Conservation (phyloP, 30 jellyfish, hydroid and myxozoan species). For the Hydra vulgaris region DNA sequence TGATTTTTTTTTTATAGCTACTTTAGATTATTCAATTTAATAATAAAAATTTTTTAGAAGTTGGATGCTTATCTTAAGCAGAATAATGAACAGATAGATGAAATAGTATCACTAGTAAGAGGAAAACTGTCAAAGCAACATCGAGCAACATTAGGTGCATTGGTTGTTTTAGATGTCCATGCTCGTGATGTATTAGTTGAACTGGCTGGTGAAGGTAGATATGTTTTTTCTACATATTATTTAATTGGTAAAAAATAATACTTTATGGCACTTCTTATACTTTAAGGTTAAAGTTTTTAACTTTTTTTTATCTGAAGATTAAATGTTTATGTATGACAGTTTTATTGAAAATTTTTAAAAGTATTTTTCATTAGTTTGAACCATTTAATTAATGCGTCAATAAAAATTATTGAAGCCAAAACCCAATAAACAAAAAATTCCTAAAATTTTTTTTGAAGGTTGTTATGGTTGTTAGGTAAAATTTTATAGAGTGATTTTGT, state of each 20-base stretch:
- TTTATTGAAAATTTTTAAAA: no score
- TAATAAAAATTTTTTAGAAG: conserved; percentile 21
- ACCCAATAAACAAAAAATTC: no score
- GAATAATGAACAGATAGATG: conserved; percentile 82
- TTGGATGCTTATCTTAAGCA: conserved; percentile 51
- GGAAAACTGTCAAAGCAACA: conserved; percentile 88
- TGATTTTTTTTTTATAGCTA: not conserved
- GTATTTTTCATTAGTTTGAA: no score
- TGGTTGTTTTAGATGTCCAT: conserved; percentile 95
- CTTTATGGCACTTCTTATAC: not conserved
- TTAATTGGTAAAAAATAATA: not conserved
- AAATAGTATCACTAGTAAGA: conserved; percentile 93
- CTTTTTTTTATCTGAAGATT: not conserved
- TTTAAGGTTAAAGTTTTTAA: not conserved
- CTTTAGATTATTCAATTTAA: no score
- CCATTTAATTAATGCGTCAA: no score
- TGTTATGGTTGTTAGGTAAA: no score
- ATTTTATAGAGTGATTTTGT: no score
- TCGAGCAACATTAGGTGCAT: conserved; percentile 97
- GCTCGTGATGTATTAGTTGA: conserved; percentile 85
- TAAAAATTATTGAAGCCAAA: no score
- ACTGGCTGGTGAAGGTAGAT: conserved; percentile 61
- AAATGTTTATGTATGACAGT: no score
- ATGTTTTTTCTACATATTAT: not conserved
- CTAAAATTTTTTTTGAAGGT: no score